Base-by-base conservation (phyloP, 1,140 invertebrate species). In the Oreohelix idahoensis region DNA sequence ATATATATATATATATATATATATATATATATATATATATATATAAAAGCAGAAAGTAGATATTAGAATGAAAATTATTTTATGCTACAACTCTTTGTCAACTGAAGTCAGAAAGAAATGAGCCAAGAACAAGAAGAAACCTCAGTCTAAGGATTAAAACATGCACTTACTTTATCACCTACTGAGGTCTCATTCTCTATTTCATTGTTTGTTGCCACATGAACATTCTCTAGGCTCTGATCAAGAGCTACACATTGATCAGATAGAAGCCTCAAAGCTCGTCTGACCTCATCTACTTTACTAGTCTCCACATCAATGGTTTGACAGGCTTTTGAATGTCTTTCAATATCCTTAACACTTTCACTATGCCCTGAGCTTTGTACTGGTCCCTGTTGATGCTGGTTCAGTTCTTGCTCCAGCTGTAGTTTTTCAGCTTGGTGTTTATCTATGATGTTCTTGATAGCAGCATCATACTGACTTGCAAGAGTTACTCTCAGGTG, bases 201-300 rank as follows among this genome's bases (percentile, higher is more conserved):
- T 5, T 8, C 29, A 32, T 66, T 23, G 4, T 11, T 23, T 8
- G 11, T 32, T 11, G 63, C 63, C 63, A 15, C 63, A 8, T 66
- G 63, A 66, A 17, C 63, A 69, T 38, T 79, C 23, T 79, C 77
- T 29, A 79, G 29, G 66, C 45, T 53, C 29, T 42, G 20, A 66
- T 79, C 77, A 2, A 80, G 79, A 10, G 32, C 39, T 29, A 71
- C 8, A 51, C 79, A 80, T 5, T 80, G 79, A 32, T 45, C 26
- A 39, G 79, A 70, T 1, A 80, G 26, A 11, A 39, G 35, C 32
- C 69, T 45, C 23, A 80, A 36, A 49, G 79, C 20, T 32, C 20
- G n/a, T 36, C 69, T 80, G 15, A 80, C 23, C 23, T 71, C 69
- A 36, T 80, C 66, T 5, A 80, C 35, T 39, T 39, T 66, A 36